phyloP scores from a whole-genome alignment of 2,113 vertebrate species.

The Ammodytes marinus region DNA sequence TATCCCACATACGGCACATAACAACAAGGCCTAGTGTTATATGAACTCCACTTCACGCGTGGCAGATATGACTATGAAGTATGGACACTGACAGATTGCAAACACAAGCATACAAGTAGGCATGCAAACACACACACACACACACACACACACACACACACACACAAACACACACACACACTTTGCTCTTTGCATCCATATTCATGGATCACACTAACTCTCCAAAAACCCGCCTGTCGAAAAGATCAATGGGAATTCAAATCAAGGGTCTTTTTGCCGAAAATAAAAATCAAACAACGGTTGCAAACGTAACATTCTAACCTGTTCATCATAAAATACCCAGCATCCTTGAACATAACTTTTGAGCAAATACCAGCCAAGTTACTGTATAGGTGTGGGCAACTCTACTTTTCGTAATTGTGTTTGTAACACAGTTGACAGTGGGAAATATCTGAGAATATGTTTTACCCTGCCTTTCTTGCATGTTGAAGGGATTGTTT shows the following conservation, averaged over 20 bases:
- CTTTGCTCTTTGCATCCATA: slow-evolving; percentile 61
- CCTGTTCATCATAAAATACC: not conserved
- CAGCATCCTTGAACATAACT: too few relatives aligned
- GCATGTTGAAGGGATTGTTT: slow-evolving; percentile 1
- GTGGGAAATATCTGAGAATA: slow-evolving; percentile 8
- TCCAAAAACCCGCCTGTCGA: slow-evolving; percentile 63
- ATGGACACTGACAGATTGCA: slow-evolving; percentile 55
- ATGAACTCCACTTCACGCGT: slow-evolving; percentile 66
- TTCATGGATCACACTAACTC: slow-evolving; percentile 67
- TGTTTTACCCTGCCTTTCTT: slow-evolving; percentile 36
- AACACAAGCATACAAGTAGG: slow-evolving; percentile 31
- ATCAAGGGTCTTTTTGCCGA: slow-evolving; percentile 58
- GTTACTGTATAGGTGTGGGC: slow-evolving; percentile 18
- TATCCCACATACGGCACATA: too few relatives aligned
- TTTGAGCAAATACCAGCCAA: slow-evolving; percentile 38
- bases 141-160: slow-evolving; percentile 1
- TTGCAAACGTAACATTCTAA: slow-evolving; percentile 39
- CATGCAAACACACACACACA: slow-evolving; percentile 8
- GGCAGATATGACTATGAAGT: slow-evolving; percentile 51
- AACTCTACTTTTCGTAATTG: slow-evolving; percentile 16
- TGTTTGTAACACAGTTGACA: slow-evolving; percentile 49
- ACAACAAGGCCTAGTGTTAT: slow-evolving; percentile 70
- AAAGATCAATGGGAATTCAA: slow-evolving; percentile 73
- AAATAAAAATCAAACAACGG: slow-evolving; percentile 64
- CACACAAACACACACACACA: slow-evolving; percentile 25